Evolutionary conservation across 2,888 invertebrate species (phyloP), one percentile per base, ranked within the genome.

Genomic region (Amorpha juglandis): DNA sequence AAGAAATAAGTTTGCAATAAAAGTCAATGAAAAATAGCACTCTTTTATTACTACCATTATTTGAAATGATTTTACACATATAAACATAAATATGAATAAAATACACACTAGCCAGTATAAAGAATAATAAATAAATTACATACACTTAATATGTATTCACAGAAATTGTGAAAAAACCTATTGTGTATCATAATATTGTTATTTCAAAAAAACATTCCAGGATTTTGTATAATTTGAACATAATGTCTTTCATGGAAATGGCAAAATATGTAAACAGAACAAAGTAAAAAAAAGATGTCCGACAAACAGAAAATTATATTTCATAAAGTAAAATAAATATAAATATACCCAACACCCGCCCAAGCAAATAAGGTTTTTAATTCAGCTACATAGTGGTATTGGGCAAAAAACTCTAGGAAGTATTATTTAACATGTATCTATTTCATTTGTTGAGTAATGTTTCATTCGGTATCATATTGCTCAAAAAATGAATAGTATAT

Each of bases 1-100:
- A 35, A 16, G 7, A 27, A 27, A 27, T 33, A 16, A n/a, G 45
- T 33, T 8, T 47, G 16, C 63, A 63, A 63, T 48, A 47, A 64
- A 66, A 66, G 64, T 50, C 55, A n/a, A 16, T 16, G n/a, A 21
- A 16, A 51, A 42, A 58, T 33, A 64, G 9, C 38, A 27, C 14
- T 55, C 35, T 27, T 63, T 51, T 66, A 63, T 64, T 67, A 62
- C 38, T n/a, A n/a, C n/a, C n/a, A n/a, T 35, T 35, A 8, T 11
- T 45, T 45, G 1, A 45, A 45, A 2, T 11, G 42, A 45, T 3
- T 45, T 1, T 14, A 45, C 45, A 27, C 27, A 63, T 45, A 63
- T 33, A n/a, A n/a, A 27, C 19, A 8, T 50, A 19, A 16, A 50
- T 50, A 50, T 19, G 19, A 38, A 38, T 38, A 38, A 38, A 38